Evolutionary conservation across 2,888 invertebrate genomes (phyloP).

Genomic region (Eupithecia vulgata): DNA sequence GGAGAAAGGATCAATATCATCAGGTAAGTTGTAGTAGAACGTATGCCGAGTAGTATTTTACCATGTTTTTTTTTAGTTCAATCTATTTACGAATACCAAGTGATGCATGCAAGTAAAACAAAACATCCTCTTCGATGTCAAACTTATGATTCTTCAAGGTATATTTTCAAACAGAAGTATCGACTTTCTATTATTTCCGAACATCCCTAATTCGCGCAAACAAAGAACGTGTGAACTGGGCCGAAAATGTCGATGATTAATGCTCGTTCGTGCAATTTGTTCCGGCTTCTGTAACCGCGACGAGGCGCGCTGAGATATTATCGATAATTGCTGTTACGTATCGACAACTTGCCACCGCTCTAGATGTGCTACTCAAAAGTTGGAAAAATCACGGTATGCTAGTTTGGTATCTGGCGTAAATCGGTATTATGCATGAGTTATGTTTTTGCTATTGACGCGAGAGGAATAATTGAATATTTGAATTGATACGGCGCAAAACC

Average conservation of each 20-base stretch:
- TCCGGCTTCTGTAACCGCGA: slow-evolving; percentile 33
- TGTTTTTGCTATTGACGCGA: slow-evolving; percentile 7
- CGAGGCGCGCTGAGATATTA: slow-evolving; percentile 23
- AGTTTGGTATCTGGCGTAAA: slow-evolving; percentile 8
- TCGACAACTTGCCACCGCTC: slow-evolving; percentile 24
- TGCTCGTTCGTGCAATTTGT: slow-evolving; percentile 37
- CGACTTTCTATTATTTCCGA: slow-evolving; percentile 25
- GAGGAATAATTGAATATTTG: slow-evolving; percentile 5
- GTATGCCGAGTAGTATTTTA: slow-evolving; percentile 1
- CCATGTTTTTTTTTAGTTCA: background rate
- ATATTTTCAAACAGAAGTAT: slow-evolving; percentile 10
- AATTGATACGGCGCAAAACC: background rate
- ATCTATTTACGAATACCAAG: background rate
- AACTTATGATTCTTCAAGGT: background rate
- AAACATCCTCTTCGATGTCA: background rate
- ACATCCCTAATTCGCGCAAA: slow-evolving; percentile 34
- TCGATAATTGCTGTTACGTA: slow-evolving; percentile 30
- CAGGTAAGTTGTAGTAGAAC: slow-evolving; percentile 20
- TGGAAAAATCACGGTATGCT: slow-evolving; percentile 18
- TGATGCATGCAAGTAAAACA: background rate
- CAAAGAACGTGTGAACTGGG: slow-evolving; percentile 44
- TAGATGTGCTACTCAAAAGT: slow-evolving; percentile 19
- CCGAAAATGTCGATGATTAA: slow-evolving; percentile 45
- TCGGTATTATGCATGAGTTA: slow-evolving; percentile 22
- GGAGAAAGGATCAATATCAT: slow-evolving; percentile 38